These are phyloP conservation scores for Lemur catta DNA, from an alignment of 2,797 vertebrate species.

Conservation along the genomic window DNA sequence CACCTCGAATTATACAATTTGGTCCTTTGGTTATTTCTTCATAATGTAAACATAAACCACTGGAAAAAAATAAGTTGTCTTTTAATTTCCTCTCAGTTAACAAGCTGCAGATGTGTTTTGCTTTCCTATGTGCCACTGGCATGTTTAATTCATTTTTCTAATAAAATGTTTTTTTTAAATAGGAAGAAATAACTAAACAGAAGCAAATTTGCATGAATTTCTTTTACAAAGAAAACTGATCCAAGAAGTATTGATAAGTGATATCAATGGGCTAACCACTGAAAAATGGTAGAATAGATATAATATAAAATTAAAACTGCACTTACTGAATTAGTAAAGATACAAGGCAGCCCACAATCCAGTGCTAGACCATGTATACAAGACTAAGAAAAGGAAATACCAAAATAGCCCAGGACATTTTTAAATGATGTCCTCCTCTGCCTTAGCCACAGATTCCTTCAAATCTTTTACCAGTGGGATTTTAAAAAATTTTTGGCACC, in stretches of 20 bases:
- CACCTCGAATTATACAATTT: slow-evolving; percentile 85
- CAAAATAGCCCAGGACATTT: not conserved
- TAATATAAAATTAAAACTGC: not conserved
- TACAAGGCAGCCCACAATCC: not conserved
- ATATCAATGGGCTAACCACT: not conserved
- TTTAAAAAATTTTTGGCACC: not conserved
- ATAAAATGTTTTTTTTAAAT: slow-evolving; percentile 30
- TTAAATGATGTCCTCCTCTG: not conserved
- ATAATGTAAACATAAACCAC: slow-evolving; percentile 88
- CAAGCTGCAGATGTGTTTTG: not conserved
- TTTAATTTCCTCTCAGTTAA: not conserved
- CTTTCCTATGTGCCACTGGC: not conserved
- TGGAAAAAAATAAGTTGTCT: slow-evolving; percentile 75
- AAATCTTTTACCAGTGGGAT: not conserved
- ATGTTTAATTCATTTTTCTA: slow-evolving; percentile 24
- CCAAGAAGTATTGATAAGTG: not conserved
- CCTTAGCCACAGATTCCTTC: not conserved
- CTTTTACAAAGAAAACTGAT: not conserved
- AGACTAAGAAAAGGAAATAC: not conserved
- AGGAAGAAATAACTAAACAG: not conserved
- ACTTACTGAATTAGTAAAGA: not conserved
- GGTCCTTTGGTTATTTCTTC: slow-evolving; percentile 79
- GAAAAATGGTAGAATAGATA: not conserved
- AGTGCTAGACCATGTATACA: not conserved
- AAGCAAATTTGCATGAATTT: not conserved